Evolutionary conservation across 2,797 vertebrate genomes (phyloP).

Genomic region (Euphonia xanthogaster): DNA sequence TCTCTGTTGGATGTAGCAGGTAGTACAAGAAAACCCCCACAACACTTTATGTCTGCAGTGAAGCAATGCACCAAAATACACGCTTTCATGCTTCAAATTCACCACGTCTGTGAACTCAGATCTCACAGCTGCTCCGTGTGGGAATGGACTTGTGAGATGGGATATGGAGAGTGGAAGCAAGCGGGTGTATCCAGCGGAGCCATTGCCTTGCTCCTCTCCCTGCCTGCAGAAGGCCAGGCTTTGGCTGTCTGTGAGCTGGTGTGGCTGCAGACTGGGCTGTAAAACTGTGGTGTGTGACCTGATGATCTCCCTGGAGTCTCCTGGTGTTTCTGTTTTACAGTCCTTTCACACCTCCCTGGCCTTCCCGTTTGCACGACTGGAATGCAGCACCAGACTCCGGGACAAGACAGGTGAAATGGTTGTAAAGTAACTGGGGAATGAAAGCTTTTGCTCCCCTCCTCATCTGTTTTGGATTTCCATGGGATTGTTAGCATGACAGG

Average conservation of each 20-base stretch:
- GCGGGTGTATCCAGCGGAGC: rapidly evolving
- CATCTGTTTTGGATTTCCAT: not conserved
- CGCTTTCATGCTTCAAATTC: not conserved
- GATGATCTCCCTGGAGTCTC: not conserved
- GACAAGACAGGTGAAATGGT: not conserved
- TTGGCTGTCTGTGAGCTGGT: not conserved
- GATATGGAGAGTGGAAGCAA: not conserved
- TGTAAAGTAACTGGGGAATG: not conserved
- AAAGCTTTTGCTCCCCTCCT: not conserved
- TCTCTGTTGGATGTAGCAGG: not conserved
- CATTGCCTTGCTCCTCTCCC: rapidly evolving
- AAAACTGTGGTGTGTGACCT: not conserved
- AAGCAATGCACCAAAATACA: not conserved
- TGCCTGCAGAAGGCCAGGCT: not conserved
- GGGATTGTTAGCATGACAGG: not conserved
- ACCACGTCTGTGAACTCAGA: not conserved
- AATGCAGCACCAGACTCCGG: not conserved
- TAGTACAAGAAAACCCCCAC: not conserved
- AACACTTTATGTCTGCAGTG: rapidly evolving
- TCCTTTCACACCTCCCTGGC: not conserved
- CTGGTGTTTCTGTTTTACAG: not conserved
- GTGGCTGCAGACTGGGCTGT: not conserved
- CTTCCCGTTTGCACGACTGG: not conserved
- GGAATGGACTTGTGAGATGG: not conserved
- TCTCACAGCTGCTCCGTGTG: not conserved